A percentile compares a stretch with the other conserved stretches of the same genome.
These are phyloP conservation scores for Anneissia japonica DNA, from an alignment of 35 echinoderm and acorn worm genomes.

Conservation along the genomic window DNA sequence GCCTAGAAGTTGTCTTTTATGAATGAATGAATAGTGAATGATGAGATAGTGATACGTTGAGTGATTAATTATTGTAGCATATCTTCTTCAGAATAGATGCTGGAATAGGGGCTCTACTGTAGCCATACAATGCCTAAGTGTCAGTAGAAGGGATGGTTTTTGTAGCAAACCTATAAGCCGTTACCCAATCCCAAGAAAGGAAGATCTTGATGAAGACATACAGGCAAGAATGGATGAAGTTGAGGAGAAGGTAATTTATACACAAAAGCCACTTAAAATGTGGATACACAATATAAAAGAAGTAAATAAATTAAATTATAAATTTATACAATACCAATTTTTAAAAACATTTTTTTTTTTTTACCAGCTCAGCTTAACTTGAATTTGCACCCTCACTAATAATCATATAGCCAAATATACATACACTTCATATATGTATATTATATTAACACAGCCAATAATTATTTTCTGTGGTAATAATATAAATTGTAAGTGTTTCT, in stretches of 20 bases:
- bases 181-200: constrained; percentile 49
- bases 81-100: not conserved
- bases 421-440: not conserved
- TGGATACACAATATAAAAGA: too few species aligned
- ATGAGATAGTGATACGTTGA: too few species aligned
- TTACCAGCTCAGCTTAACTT: not conserved
- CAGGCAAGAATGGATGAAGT: constrained; percentile 71
- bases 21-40: too few species aligned
- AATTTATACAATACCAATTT: not conserved
- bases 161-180: not conserved
- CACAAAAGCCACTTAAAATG: too few species aligned
- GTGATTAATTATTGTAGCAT: too few species aligned
- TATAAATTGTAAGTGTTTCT: too few species aligned
- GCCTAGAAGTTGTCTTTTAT: too few species aligned
- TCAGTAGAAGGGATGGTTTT: not conserved
- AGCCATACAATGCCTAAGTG: not conserved
- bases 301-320: not conserved
- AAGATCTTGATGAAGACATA: constrained; percentile 57
- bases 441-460: too few species aligned
- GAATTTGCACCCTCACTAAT: not conserved
- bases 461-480: too few species aligned
- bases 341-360: not conserved
- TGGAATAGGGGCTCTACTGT: not conserved
- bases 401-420: not conserved
- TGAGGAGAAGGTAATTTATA: constrained; percentile 91